Percentiles rank a stretch among this genome's conserved stretches.
Conservation (phyloP, 2,113 vertebrate species). For the Andinoacara biseriatus region DNA sequence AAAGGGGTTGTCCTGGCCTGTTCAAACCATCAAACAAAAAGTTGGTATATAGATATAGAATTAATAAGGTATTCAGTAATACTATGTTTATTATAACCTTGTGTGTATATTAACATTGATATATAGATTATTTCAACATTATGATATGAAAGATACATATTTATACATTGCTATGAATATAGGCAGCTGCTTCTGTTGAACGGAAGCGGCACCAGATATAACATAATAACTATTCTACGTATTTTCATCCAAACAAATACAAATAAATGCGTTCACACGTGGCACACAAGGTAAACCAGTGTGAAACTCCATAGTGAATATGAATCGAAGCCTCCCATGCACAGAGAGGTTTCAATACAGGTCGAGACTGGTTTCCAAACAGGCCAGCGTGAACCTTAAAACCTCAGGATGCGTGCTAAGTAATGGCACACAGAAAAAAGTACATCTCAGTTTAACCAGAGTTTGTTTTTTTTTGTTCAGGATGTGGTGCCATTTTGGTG, state of each 20-base stretch:
- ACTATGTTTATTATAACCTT: slow-evolving; percentile 79
- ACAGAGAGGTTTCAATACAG: slow-evolving; percentile 80
- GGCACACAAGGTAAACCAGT: slow-evolving; percentile 52
- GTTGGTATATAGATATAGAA: slow-evolving; percentile 76
- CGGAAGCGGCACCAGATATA: slow-evolving; percentile 67
- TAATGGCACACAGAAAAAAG: slow-evolving; percentile 37
- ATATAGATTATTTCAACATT: slow-evolving; percentile 77
- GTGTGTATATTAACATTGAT: slow-evolving; percentile 72
- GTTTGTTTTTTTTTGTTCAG: neutral
- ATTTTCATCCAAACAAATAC: slow-evolving; percentile 71
- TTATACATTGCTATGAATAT: slow-evolving; percentile 78
- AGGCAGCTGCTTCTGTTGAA: slow-evolving; percentile 57
- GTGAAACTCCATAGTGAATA: slow-evolving; percentile 60
- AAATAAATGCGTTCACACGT: slow-evolving; percentile 60
- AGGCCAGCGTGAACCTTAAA: slow-evolving; percentile 63
- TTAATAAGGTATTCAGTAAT: slow-evolving; percentile 80
- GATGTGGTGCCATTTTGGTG: slow-evolving; percentile 10
- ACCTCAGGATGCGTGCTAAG: slow-evolving; percentile 65
- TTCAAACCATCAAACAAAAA: slow-evolving; percentile 78
- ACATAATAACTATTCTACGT: slow-evolving; percentile 74
- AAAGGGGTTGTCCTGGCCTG: slow-evolving; percentile 70
- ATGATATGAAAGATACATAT: slow-evolving; percentile 80
- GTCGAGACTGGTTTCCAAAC: slow-evolving; percentile 73
- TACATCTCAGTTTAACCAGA: neutral
- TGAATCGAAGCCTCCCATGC: slow-evolving; percentile 81